Evolutionary conservation across 2,888 invertebrate genomes (phyloP), one percentile per base, ranked within the genome.

Genomic region (Latheticus oryzae): DNA sequence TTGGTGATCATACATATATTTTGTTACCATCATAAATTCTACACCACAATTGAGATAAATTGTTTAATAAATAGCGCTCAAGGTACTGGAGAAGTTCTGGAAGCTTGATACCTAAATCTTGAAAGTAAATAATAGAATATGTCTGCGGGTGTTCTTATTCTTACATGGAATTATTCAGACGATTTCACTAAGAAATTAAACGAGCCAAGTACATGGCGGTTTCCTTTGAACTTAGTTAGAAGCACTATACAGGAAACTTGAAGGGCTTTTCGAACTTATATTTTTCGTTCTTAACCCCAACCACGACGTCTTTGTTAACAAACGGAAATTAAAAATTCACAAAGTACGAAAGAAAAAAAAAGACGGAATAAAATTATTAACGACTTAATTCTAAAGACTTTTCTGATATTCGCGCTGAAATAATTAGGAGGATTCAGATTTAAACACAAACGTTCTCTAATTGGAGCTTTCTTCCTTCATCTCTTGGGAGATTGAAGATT

Each of bases 281-380:
- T 47, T 47, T 47, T 47, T 35, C 16, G 28, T n/a, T 2, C 24
- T 4, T 17, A 24, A n/a, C n/a, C n/a, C n/a, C n/a, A n/a, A n/a
- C n/a, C n/a, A n/a, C n/a, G 38, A 51, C 11, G 33, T 51, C 51
- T 26, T 51, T 38, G 51, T 51, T 35, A 45, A 50, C 24, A 21
- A 33, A 37, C 38, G 51, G 51, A 51, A 51, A 51, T 51, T 51
- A 51, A 51, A 51, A 40, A 51, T 40, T 30, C 38, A 23, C 35
- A 9, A 21, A 21, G 15, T 3, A 23, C 16, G 32, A 45, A 23
- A 43, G 45, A 30, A 33, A 33, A 45, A 19, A 28, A 28, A 5
- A 3, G 24, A 24, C n/a, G 24, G 9, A 13, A 45, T 28, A 32
- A 47, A n/a, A 33, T 33, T 47, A 35, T 47, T 47, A 47, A 23